phyloP scores from a whole-genome alignment of 2,797 vertebrate genomes.

The Odontamblyopus lacepedii region DNA sequence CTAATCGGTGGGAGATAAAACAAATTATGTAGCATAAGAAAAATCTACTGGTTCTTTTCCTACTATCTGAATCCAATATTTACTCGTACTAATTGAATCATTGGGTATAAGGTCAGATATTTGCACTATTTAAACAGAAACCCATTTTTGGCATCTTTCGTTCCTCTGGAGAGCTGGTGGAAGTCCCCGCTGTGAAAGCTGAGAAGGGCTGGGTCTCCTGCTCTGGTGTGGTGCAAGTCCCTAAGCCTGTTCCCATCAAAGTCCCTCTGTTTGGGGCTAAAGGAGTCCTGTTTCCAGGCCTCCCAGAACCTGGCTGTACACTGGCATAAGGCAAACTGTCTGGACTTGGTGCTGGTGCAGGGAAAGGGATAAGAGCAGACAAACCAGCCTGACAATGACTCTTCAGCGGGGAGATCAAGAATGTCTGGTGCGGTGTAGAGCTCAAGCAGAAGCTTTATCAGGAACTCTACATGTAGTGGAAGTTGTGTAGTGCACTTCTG shows the following conservation, averaged over 20 bases:
- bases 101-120: constrained; percentile 35
- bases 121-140: constrained; percentile 44
- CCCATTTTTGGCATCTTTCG: constrained; percentile 44
- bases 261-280: constrained; percentile 59
- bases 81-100: constrained; percentile 28
- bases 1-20: background rate
- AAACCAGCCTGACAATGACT: constrained; percentile 51
- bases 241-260: constrained; percentile 65
- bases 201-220: constrained; percentile 54
- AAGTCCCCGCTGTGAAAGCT: constrained; percentile 71
- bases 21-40: background rate
- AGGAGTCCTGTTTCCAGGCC: constrained; percentile 61
- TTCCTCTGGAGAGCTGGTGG: constrained; percentile 50
- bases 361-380: constrained; percentile 59
- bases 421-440: constrained; percentile 51
- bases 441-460: constrained; percentile 32
- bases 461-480: constrained; percentile 31
- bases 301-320: constrained; percentile 44
- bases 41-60: background rate
- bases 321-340: constrained; percentile 45
- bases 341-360: constrained; percentile 45
- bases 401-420: constrained; percentile 64
- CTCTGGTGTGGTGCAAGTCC: constrained; percentile 52
- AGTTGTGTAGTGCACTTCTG: constrained; percentile 43
- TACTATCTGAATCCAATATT: constrained; percentile 20